Base-by-base conservation (phyloP, 2,797 vertebrate species). In the Aldrovandia affinis region DNA sequence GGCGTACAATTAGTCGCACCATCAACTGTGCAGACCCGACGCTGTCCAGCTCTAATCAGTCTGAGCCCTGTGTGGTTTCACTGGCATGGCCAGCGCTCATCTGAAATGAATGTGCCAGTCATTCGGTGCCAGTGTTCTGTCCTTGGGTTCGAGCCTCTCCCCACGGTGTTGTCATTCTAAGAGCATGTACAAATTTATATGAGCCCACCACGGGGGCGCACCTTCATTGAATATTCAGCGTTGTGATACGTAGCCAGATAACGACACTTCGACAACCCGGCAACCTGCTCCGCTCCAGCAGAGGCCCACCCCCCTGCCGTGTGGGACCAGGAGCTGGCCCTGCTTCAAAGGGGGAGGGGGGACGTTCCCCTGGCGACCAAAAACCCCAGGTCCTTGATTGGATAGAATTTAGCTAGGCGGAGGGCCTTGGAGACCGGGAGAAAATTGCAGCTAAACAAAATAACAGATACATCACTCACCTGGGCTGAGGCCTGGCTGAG, bases 181-280 rank as follows among this genome's bases (percentile, higher is more conserved):
- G 52, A 30, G 30, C 3, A 30, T 54, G n/a, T 42, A 42, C 61
- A 52, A 18, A 82, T 82, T 57, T 81, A n/a, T 36, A 39, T 81
- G 39, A 59, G 79, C 36, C 33, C 20, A 2, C 79, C 55, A 22
- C 7, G 2, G 22, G 47, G 44, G 25, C 18, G 33, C n/a, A n/a
- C 30, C 81, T 61, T 73, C 42, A 82, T 73, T n/a, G 65, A 70
- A 73, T 73, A 82, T 73, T 82, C 44, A 70, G 28, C 47, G 14
- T 2, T 10, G 39, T 1, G 55, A 47, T n/a, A n/a, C 1, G 36
- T 22, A 57, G 57, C 18, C 79, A 42, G 80, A 44, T 81, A 81
- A 81, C 14, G 36, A 30, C 79, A 57, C 55, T 81, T 63, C 2
- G 36, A 33, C 36, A 36, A 50, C 47, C 77, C 10, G 12, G n/a